Evolutionary conservation across 1,140 invertebrate genomes (phyloP), one percentile per base, ranked within the genome.

Genomic region (Zaprionus lachaisei): DNA sequence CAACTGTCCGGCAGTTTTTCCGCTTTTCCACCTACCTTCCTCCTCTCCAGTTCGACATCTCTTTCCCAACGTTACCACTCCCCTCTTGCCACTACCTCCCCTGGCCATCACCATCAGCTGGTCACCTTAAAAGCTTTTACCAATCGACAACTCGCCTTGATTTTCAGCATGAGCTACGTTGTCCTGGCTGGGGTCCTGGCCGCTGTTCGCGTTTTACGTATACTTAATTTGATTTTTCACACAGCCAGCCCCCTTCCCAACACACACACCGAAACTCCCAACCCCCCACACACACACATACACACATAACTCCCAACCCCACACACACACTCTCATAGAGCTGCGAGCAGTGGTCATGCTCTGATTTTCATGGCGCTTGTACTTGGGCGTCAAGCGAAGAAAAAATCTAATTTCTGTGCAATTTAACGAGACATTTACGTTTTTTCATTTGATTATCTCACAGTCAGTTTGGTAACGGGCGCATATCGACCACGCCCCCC

Each of bases 401-500:
- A 73, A 87, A 91, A 91, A 91, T 91, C 89, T 87, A 91, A 91
- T 91, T 91, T 91, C 77, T 91, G 89, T 80, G 84, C 89, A 91
- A 91, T 91, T 91, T 91, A 91, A 91, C 89, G 89, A 91, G 89
- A 91, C 89, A 91, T 91, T 91, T 91, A 91, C 89, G 83, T 91
- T 91, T 91, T 91, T 91, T 87, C 84, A 91, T 91, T 91, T 91
- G 89, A 91, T 91, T 91, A 91, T 91, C 87, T 84, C 79, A 81
- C 85, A 89, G 81, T 90, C 85, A 84, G 81, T 90, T 89, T 81
- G 81, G 84, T 69, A 89, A 84, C 64, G 67, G 70, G 68, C 65
- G 63, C 62, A 56, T 54, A 41, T 41, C 62, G 60, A 58, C 31
- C 62, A 65, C 55, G 60, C 57, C 68, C 34, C 24, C 24, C 47